A percentile compares a stretch with the other conserved stretches of the same genome.
Conservation (phyloP, 2,113 vertebrate species). For the Indicator indicator region DNA sequence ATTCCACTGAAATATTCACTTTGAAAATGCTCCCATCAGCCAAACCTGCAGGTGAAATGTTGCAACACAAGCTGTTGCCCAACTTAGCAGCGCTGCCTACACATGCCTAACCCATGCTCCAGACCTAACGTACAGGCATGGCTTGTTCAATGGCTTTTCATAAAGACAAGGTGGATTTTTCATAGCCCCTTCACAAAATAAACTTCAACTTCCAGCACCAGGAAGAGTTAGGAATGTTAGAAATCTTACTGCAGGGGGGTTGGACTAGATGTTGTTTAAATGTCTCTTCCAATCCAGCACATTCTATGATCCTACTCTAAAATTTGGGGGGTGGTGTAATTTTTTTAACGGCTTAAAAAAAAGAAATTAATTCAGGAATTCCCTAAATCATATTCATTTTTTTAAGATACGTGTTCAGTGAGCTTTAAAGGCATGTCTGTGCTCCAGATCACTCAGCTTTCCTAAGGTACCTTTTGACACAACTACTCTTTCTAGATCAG, state of each 20-base stretch:
- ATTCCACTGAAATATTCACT: constrained; percentile 54
- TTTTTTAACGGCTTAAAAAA: neutral
- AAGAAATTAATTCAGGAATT: neutral
- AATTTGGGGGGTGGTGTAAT: neutral
- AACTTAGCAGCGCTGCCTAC: constrained; percentile 38
- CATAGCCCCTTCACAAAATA: neutral
- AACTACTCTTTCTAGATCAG: neutral
- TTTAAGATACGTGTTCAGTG: neutral
- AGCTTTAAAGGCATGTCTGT: neutral
- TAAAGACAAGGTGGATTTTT: neutral
- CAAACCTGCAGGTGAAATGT: constrained; percentile 61
- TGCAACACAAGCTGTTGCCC: constrained; percentile 59
- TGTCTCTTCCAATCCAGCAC: too few species aligned
- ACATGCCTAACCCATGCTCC: constrained; percentile 33
- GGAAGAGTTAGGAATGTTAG: neutral
- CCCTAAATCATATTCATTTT: neutral
- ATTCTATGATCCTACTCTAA: neutral
- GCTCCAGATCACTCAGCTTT: neutral
- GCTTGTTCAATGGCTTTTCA: constrained; percentile 29
- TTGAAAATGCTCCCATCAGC: constrained; percentile 45
- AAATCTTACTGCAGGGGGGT: neutral
- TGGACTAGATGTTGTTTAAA: too few species aligned
- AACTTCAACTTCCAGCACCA: neutral
- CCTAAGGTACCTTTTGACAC: neutral
- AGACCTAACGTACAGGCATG: constrained; percentile 3